Evolutionary conservation across 2,797 vertebrate species (phyloP).

Genomic region (Acomys russatus): DNA sequence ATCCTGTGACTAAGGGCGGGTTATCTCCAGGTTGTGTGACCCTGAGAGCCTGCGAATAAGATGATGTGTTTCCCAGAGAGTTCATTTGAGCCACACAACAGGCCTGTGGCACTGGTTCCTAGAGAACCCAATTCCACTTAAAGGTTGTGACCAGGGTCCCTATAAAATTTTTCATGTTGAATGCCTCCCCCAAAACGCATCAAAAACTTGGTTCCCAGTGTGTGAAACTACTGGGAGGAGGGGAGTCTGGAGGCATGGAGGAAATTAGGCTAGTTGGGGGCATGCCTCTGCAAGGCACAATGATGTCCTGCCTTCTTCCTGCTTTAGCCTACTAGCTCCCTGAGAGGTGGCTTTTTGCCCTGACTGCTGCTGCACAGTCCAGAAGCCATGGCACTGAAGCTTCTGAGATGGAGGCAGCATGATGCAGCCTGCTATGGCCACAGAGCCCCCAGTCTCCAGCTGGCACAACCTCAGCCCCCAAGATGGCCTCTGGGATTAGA

Average conservation of each 20-base stretch:
- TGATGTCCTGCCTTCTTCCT: not conserved
- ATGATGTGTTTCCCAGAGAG: not conserved
- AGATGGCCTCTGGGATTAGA: not conserved
- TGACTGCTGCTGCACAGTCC: not conserved
- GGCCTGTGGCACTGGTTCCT: not conserved
- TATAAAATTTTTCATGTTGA: not conserved
- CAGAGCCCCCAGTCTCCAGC: not conserved
- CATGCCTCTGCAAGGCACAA: too few relatives aligned
- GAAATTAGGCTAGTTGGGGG: not conserved
- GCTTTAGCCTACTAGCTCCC: not conserved
- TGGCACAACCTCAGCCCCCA: not conserved
- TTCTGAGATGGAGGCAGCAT: not conserved
- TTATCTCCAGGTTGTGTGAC: not conserved
- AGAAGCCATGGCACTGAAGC: too few relatives aligned
- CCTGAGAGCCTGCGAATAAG: not conserved
- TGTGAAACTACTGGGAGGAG: not conserved
- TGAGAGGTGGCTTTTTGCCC: not conserved
- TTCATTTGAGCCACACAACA: not conserved
- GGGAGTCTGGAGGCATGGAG: not conserved
- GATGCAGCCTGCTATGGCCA: not conserved
- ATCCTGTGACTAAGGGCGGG: too few relatives aligned
- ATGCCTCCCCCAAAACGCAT: not conserved
- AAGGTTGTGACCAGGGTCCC: not conserved
- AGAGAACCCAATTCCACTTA: not conserved
- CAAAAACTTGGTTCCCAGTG: too few relatives aligned